Percentiles rank a stretch among this genome's conserved stretches.
Conservation (phyloP, 92 coral and sea anemone species). For the Palythoa heliodiscus region DNA sequence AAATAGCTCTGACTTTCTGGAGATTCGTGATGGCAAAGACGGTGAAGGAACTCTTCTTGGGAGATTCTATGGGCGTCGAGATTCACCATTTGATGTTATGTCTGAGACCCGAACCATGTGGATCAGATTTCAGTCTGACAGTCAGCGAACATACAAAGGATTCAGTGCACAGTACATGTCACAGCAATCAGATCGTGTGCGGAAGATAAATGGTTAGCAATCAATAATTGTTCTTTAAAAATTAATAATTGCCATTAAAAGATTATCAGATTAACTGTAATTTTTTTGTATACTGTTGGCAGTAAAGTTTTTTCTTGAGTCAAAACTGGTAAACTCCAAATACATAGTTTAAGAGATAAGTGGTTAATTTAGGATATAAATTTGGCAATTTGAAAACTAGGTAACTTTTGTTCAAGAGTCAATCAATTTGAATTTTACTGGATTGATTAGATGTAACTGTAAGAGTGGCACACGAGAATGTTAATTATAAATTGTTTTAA, state of each 20-base stretch:
- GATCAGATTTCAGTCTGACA: slow-evolving; percentile 29
- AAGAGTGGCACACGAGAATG: no score
- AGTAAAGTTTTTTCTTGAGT: no score
- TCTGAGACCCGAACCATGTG: slow-evolving; percentile 17
- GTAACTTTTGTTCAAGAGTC: no score
- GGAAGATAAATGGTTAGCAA: slow-evolving; percentile 4
- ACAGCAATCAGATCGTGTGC: not conserved
- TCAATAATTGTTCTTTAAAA: not conserved
- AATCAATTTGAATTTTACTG: no score
- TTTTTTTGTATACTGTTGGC: not conserved
- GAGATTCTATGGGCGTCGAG: not conserved
- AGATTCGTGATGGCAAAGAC: slow-evolving; percentile 40
- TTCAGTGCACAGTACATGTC: not conserved
- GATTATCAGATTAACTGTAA: no score
- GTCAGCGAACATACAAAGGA: slow-evolving; percentile 20
- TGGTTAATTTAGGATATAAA: no score
- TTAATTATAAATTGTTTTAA: no score
- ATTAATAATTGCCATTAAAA: no score
- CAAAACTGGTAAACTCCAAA: no score
- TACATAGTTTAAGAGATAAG: no score
- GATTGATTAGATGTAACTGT: no score
- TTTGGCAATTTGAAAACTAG: no score
- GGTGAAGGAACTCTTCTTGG: slow-evolving; percentile 19
- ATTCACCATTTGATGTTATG: not conserved
- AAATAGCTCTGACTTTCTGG: slow-evolving; percentile 30